Base-by-base conservation (phyloP, 2,113 vertebrate genomes). In the Hiodon alosoides region DNA sequence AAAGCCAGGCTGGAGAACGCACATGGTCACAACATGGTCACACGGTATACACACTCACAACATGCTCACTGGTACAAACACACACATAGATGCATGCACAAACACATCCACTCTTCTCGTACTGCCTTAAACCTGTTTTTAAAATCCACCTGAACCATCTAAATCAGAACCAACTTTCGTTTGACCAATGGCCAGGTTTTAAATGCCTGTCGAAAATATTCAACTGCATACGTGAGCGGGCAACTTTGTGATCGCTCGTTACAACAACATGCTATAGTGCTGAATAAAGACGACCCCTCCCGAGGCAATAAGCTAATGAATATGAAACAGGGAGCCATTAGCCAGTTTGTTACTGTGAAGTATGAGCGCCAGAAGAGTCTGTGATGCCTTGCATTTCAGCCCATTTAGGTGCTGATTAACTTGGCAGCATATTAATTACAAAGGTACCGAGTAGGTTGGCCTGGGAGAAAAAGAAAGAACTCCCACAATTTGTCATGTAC, bases 351-450 rank as follows among this genome's bases (percentile, higher is more conserved):
- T 48, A 17, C 53, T n/a, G 55, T 6, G 62, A 65, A 10, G 7
- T 17, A 2, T 57, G 62, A 54, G 72, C 52, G 31, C 52, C 73
- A 51, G 59, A 75, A 68, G 54, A 57, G 73, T 31, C 64, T 67
- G 47, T 67, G 61, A 50, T 75, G 64, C 68, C 64, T 67, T 17
- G 46, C 53, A 75, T 88, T 88, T 85, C 81, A 86, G 84, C 83
- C 82, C 50, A 47, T 71, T 71, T 59, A 71, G 80, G 57, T 82
- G 79, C 83, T 87, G 84, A 90, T 90, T 87, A 88, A 87, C 87
- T 87, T 89, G 83, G 83, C 87, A 87, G 86, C 79, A 81, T 84
- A 85, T 86, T 90, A 86, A 90, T 80, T 85, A 80, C 83, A 80
- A 86, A 86, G 83, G 86, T 90, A 88, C 86, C 79, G 84, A 85